Percentiles rank a stretch among this genome's conserved stretches.
Conservation (phyloP, 2,797 vertebrate genomes). For the Anguilla megastoma region DNA sequence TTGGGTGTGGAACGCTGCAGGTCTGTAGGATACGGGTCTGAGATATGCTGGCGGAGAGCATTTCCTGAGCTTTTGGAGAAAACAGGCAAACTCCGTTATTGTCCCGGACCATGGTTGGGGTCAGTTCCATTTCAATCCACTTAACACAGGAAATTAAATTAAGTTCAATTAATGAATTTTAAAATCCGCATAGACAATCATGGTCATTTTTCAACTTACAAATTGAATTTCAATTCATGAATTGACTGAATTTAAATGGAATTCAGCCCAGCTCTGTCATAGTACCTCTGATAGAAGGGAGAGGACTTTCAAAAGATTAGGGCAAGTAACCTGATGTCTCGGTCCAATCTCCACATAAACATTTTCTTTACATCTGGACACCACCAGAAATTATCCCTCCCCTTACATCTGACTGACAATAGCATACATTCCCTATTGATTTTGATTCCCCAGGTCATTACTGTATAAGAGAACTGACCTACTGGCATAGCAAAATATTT, state of each 20-base stretch:
- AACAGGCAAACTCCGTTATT: conserved; percentile 19
- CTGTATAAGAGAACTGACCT: too few relatives aligned
- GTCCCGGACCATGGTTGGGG: conserved; percentile 15
- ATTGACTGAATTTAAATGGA: neutral
- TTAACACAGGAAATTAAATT: neutral
- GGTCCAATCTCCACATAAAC: neutral
- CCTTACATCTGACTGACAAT: neutral
- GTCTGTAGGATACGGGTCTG: conserved; percentile 83
- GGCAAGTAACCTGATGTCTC: neutral
- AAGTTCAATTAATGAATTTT: neutral
- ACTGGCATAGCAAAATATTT: neutral
- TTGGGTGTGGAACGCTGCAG: conserved; percentile 75
- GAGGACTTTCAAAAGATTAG: neutral
- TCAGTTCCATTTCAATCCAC: neutral
- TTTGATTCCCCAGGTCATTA: neutral
- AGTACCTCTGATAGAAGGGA: neutral
- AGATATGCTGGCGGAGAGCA: conserved; percentile 85
- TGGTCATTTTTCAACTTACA: neutral
- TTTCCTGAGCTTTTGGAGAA: conserved; percentile 73
- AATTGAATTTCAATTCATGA: neutral
- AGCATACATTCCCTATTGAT: neutral
- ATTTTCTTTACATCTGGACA: neutral
- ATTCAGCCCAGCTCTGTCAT: neutral
- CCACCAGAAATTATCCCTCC: neutral
- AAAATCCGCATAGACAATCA: neutral